Conservation (phyloP, 2,797 vertebrate genomes). For the Anolis apletophallus region DNA sequence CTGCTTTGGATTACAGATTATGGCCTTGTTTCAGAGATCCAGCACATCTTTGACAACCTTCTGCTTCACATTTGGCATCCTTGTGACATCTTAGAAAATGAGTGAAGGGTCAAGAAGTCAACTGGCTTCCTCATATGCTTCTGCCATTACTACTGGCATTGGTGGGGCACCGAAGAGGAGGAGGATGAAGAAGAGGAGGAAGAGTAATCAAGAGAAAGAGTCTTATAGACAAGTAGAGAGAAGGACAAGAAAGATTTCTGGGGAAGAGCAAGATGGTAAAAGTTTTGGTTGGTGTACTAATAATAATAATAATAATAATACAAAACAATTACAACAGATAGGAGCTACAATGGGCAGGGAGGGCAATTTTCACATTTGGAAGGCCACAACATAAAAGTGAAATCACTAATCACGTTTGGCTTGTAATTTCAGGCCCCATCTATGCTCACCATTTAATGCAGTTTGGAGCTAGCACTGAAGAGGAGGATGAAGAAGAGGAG, state of each 20-base stretch:
- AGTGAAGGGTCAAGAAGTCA: conserved; percentile 81
- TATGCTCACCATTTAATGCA: too few species aligned
- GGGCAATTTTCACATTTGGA: too few species aligned
- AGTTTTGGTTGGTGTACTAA: conserved; percentile 2
- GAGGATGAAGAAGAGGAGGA: not conserved
- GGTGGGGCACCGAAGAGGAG: not conserved
- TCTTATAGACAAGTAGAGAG: not conserved
- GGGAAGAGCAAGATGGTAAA: not conserved
- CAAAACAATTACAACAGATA: too few species aligned
- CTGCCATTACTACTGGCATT: conserved; percentile 73
- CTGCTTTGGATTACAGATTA: conserved; percentile 84
- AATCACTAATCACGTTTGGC: too few species aligned
- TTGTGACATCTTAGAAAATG: conserved; percentile 84
- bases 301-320: conserved; percentile 67
- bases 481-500: not conserved
- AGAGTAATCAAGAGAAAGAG: too few species aligned
- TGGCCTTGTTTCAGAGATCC: conserved; percentile 78
- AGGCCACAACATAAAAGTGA: too few species aligned
- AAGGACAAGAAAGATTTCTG: not conserved
- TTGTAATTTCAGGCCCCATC: too few species aligned
- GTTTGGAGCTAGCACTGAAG: not conserved
- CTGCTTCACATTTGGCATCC: conserved; percentile 86
- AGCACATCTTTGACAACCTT: conserved; percentile 84
- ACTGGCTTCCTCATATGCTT: conserved; percentile 82
- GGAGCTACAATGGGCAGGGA: too few species aligned